Evolutionary conservation across 2,888 invertebrate genomes (phyloP), one percentile per base, ranked within the genome.

Genomic region (Cenopis cana): DNA sequence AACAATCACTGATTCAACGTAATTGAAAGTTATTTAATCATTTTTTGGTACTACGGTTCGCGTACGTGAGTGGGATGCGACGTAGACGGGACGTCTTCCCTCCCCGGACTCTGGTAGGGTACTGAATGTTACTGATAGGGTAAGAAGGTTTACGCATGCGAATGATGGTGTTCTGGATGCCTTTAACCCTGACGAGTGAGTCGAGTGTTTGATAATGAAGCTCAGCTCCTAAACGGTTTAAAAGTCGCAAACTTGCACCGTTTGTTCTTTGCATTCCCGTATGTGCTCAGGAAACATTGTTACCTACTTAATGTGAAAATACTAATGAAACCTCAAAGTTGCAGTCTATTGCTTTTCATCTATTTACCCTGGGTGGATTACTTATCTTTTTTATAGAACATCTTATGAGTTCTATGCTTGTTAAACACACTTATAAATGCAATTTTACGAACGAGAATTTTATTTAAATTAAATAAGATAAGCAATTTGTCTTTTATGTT

Each of bases 81-180:
- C 33, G 49, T 72, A 73, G 76, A 62, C 64, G 82, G 78, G 76
- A 86, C 89, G 89, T 87, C 79, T 79, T 79, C 77, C 82, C 85
- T 73, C 78, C 78, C 76, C 83, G 76, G 77, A 73, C 78, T 80
- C 85, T 80, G 78, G 75, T 76, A 81, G 80, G 81, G 81, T 78
- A 92, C 92, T 92, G 89, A 86, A 82, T 77, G 77, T 77, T 83
- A 49, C 81, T 85, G 85, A 84, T 86, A 85, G 82, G 83, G 81
- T 79, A 79, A 84, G 77, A 75, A 80, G 81, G 82, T 89, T 82
- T 83, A 91, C 91, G 92, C 92, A 91, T 92, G 92, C 92, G 92
- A 84, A 81, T 81, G 84, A 80, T 80, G 76, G 69, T 78, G 76
- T 76, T 79, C 69, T 78, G 76, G 76, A 80, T 81, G 81, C 83